Base-by-base conservation (phyloP, 2,113 vertebrate species). In the Periophthalmus modestus region DNA sequence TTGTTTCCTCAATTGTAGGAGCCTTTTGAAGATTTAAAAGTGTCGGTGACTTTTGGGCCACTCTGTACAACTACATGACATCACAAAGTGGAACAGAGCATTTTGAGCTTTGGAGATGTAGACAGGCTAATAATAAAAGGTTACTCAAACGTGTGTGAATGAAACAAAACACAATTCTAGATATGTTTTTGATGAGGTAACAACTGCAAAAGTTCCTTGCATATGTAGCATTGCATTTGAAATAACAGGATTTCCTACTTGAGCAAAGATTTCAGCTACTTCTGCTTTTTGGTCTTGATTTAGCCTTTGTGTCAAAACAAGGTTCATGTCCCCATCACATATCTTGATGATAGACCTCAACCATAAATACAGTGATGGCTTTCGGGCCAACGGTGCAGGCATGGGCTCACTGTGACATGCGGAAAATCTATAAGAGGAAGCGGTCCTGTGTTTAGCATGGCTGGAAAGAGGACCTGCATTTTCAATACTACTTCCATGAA, bases 371-470 rank as follows among this genome's bases (percentile, higher is more conserved):
- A 18, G 59, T 9, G 15, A 62, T 16, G 28, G 28, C 13, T 7
- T 62, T 62, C 28, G 15, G 24, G 59, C 57, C 57, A 59, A 59
- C 28, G 9, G 14, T 34, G 13, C 15, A 62, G 2, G 18, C 59
- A 19, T 19, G 59, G 28, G 15, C 14, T 34, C 59, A 12, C 15
- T 34, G 59, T 19, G 59, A 62, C 59, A 34, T 62, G 59, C 28
- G 57, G 57, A 59, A 57, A 59, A 24, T 59, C 23, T 59, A 59
- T 59, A 59, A 23, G 59, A 62, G 15, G 24, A 34, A 34, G 24
- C 23, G 58, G 58, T 61, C 58, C 33, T 62, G 59, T 34, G 59
- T 62, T 62, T 34, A 34, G 34, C 28, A 62, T 62, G 59, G 24
- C 0, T 34, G 28, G 59, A 62, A 62, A 62, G 18, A 34, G 59